Base-by-base conservation (phyloP, 2,113 vertebrate species). In the Regulus satrapa region DNA sequence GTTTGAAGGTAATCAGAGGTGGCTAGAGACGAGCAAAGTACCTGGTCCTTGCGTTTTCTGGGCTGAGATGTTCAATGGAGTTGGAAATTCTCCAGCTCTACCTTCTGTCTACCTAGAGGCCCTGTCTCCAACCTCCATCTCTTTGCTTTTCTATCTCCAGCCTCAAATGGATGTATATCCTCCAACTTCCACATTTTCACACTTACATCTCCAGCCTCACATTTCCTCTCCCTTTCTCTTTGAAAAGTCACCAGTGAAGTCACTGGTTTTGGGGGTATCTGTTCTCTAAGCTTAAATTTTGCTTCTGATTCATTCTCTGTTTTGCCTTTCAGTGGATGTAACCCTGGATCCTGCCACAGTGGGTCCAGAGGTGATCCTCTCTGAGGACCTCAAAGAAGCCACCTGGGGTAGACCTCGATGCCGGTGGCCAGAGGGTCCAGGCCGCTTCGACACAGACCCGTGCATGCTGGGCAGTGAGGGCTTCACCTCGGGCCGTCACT, bases 301-400 rank as follows among this genome's bases (percentile, higher is more conserved):
- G 2, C 38, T 26, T 45, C 64, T 23, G 12, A 61, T n/a, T 36
- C 2, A 0, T 79, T 13, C 17, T 69, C 43, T 19, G 1, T 6
- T 66, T 62, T 8, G 2, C 38, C 52, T 34, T 41, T n/a, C 92
- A 96, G 95, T 94, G 63, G 87, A 95, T 0, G 18, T 96, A 14
- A 96, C 95, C n/a, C 46, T 96, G 49, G 95, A 96, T 34, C 94
- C 95, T 1, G 31, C 87, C 58, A 96, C 95, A 0, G 95, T 14
- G 0, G 95, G 95, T 10, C 95, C 95, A 0, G 95, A 96, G 51
- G 95, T 96, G 32, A 91, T 96, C 67, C 89, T 96, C 54, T 96
- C 95, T 0, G 20, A 92, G 40, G 28, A 96, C 58, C 80, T 95
- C 67, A 96, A 83, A 41, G 80, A 56, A 8, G 95, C 95, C 40